Evolutionary conservation across 37 sponge, comb jelly and placozoan genomes (phyloP), one percentile per base, ranked within the genome.

Genomic region (Spongilla lacustris): DNA sequence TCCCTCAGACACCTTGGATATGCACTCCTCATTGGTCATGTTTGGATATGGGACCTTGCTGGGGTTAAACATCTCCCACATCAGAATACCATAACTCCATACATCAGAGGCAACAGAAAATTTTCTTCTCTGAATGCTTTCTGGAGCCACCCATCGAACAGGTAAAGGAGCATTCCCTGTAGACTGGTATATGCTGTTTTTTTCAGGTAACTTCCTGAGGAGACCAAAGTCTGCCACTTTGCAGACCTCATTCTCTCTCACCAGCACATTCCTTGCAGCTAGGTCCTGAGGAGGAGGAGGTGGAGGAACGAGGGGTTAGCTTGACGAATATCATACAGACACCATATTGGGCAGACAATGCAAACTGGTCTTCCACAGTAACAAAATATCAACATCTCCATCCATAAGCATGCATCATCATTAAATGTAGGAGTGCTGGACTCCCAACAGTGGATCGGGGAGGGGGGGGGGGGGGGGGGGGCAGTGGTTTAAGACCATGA

Each of bases 211-310:
- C 77, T 91, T 87, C 3, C 91, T 69, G 29, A 93, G 80, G 13
- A 96, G 74, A 27, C 96, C 96, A 88, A 96, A 93, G 80, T 96
- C 96, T 1, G 93, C 88, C 26, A 96, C 93, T 86, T 96, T 96
- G 72, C 96, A 96, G 10, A 85, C 77, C 66, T 90, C 93, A 19
- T 83, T 68, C 14, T 86, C 89, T 17, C 80, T 83, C 21, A 96
- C 84, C 33, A 96, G 78, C 32, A 96, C 71, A 76, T 96, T 96
- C 23, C 96, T 83, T 23, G 96, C 96, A 9, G 81, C 81, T 23
- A 81, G 35, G 36, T 81, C 81, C 81, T 81, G 67, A 17, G 34
- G 10, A n/a, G n/a, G n/a, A n/a, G n/a, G n/a, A n/a, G n/a, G n/a
- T n/a, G n/a, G n/a, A n/a, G n/a, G n/a, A n/a, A n/a, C n/a, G n/a